Percentiles rank a stretch among this genome's conserved stretches.
These are phyloP conservation scores for Mallotus villosus DNA, from an alignment of 2,797 vertebrate genomes.

Conservation along the genomic window DNA sequence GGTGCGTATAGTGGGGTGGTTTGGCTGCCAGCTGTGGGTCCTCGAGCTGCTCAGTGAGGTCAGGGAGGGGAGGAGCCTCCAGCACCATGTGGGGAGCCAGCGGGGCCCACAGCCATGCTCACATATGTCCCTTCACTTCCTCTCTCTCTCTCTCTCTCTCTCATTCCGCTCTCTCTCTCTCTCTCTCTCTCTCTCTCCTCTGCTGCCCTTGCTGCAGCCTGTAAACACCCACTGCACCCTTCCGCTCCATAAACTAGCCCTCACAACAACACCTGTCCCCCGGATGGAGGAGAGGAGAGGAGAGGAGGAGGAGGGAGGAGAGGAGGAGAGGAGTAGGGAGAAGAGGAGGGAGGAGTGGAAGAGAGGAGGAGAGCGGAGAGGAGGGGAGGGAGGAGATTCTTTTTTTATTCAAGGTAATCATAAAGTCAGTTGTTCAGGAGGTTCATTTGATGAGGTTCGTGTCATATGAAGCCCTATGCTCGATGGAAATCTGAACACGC, in stretches of 20 bases:
- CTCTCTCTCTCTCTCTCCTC: constrained; percentile 33
- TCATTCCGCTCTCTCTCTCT: constrained; percentile 39
- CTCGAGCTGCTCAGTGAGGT: constrained; percentile 56
- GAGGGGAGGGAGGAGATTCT: neutral
- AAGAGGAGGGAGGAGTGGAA: too few relatives aligned
- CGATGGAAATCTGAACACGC: neutral
- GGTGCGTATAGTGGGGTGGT: neutral
- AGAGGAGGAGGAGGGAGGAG: constrained; percentile 4
- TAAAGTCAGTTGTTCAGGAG: neutral
- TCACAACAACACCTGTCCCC: constrained; percentile 19
- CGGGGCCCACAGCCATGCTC: constrained; percentile 27
- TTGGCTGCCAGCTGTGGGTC: constrained; percentile 65
- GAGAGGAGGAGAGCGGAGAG: constrained; percentile 6
- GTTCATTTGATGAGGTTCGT: neutral
- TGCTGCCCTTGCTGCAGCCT: constrained; percentile 6
- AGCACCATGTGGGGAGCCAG: constrained; percentile 52
- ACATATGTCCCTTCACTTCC: constrained; percentile 44
- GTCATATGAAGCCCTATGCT: neutral
- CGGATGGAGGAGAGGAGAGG: constrained; percentile 17
- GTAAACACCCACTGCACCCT: constrained; percentile 61
- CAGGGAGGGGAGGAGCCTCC: constrained; percentile 49
- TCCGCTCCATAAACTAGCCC: constrained; percentile 69
- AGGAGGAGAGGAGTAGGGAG: constrained; percentile 10
- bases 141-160: constrained; percentile 2
- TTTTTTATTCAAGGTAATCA: neutral